A percentile compares a stretch with the other conserved stretches of the same genome.
phyloP scores from a whole-genome alignment of 64 coral and sea anemone genomes.

The Montipora capricornis region DNA sequence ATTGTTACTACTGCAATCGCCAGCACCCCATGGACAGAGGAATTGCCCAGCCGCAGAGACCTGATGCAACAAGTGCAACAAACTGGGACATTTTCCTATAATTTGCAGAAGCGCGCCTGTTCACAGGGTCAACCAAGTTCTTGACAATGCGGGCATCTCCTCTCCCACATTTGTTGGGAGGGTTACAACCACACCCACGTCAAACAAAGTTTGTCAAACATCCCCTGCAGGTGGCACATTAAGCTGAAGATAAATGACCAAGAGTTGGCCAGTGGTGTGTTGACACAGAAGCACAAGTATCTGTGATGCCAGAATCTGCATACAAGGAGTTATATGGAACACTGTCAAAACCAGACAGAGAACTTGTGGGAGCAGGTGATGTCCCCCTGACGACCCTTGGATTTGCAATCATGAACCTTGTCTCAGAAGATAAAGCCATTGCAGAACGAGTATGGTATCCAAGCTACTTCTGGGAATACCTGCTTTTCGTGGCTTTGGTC shows the following conservation, averaged over 20 bases:
- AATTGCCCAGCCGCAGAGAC: too few relatives aligned
- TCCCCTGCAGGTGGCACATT: background rate
- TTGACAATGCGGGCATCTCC: background rate
- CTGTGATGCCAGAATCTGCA: slow-evolving; percentile 34
- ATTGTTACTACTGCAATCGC: too few relatives aligned
- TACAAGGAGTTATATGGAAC: background rate
- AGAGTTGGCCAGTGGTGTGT: slow-evolving; percentile 30
- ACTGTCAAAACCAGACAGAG: slow-evolving; percentile 44
- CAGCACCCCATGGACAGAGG: too few relatives aligned
- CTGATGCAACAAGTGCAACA: too few relatives aligned
- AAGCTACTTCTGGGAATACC: slow-evolving; percentile 47
- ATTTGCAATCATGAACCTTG: slow-evolving; percentile 29
- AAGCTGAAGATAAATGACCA: background rate
- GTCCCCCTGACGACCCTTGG: slow-evolving; percentile 14
- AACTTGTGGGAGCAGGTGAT: slow-evolving; percentile 64
- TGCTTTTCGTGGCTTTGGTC: background rate
- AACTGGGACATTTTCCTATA: too few relatives aligned
- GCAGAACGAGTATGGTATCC: slow-evolving; percentile 22
- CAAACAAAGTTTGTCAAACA: background rate
- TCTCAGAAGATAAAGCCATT: background rate
- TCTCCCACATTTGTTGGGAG: slow-evolving; percentile 54
- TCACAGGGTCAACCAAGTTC: slow-evolving; percentile 21
- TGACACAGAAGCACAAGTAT: slow-evolving; percentile 49
- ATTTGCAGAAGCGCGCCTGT: too few relatives aligned
- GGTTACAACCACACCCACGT: background rate